Base-by-base conservation (phyloP, 2,888 invertebrate species). In the Venusia cambrica region DNA sequence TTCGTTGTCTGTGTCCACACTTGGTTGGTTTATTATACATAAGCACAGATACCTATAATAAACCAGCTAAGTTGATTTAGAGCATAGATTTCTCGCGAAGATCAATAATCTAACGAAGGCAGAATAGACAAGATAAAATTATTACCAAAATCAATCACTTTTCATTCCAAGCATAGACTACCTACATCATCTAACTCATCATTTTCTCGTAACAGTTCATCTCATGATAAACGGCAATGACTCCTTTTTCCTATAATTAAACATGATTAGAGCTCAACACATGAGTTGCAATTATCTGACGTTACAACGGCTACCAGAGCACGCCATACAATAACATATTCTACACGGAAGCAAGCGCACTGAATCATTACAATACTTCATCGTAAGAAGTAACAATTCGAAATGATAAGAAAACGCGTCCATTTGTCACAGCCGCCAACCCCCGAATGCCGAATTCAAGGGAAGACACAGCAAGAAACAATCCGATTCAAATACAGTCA, bases 161-260 rank as follows among this genome's bases (percentile, higher is more conserved):
- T 18, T 15, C 6, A 30, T 62, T 62, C 65, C 29, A 61, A 49
- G 33, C 57, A 37, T 51, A 56, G 31, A n/a, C n/a, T n/a, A n/a
- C n/a, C n/a, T n/a, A n/a, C 56, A 54, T 38, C 48, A 51, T 53
- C 57, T 62, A 63, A 78, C 76, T 65, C 57, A 70, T 76, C 68
- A 74, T 75, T 72, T 69, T 72, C 73, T 69, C 69, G 80, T 81
- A 85, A 84, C 87, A 79, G 85, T 85, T 84, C 74, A 78, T 87
- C 78, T 81, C 87, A 85, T 85, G 87, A 77, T 79, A 73, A 79
- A 73, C 73, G 56, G 77, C 85, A 85, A 84, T 85, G 85, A 84
- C 74, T 83, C 70, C 74, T 70, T 71, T 67, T 73, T 68, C 47
- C 73, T 75, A 67, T 85, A 84, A 85, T 85, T 85, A 85, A 79